These are phyloP conservation scores for Virgularia gustaviana DNA, from an alignment of 92 coral and sea anemone species.

Conservation along the genomic window DNA sequence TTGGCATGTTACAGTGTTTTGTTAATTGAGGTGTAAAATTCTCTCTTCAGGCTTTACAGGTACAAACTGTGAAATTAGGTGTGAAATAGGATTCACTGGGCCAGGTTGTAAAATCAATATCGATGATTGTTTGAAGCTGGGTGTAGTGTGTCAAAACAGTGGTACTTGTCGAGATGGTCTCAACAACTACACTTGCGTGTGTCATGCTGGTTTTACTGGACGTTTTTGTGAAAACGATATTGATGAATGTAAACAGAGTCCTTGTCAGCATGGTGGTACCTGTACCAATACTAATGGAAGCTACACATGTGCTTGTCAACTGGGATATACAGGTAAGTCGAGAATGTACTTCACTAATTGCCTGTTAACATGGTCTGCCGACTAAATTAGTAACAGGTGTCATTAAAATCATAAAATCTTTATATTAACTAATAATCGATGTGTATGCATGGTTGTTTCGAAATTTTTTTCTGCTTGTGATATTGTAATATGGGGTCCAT, in stretches of 20 bases:
- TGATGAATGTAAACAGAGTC: slow-evolving; percentile 38
- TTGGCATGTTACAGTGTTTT: too few relatives aligned
- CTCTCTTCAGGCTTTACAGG: not conserved
- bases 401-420: too few relatives aligned
- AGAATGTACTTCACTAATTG: too few relatives aligned
- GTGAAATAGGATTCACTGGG: slow-evolving; percentile 60
- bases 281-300: slow-evolving; percentile 2
- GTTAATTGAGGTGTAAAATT: too few relatives aligned
- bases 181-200: slow-evolving; percentile 62
- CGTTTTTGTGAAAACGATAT: slow-evolving; percentile 25
- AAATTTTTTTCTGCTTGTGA: too few relatives aligned
- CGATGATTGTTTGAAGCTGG: slow-evolving; percentile 61
- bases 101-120: slow-evolving; percentile 59
- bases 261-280: slow-evolving; percentile 38
- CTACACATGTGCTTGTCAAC: slow-evolving; percentile 60
- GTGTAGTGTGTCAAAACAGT: slow-evolving; percentile 16
- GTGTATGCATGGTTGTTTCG: too few relatives aligned
- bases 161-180: slow-evolving; percentile 65
- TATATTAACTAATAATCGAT: too few relatives aligned
- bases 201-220: slow-evolving; percentile 34
- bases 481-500: too few relatives aligned
- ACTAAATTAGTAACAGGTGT: too few relatives aligned
- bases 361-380: too few relatives aligned
- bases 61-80: slow-evolving; percentile 7
- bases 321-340: slow-evolving; percentile 73